phyloP scores from a whole-genome alignment of 1,140 invertebrate species.

The Heliconius hermathena region DNA sequence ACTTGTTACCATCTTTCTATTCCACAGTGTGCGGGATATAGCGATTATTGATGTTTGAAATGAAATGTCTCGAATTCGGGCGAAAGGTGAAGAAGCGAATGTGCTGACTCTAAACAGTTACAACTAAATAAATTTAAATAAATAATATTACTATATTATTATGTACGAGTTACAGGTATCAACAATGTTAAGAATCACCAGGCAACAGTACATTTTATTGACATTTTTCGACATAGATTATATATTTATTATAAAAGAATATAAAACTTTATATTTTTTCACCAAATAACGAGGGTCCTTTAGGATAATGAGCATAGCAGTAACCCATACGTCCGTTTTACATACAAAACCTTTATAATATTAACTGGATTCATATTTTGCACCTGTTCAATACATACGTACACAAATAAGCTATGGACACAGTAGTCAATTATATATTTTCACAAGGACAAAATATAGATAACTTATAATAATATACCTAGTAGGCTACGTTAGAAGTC shows the following conservation, averaged over 20 bases:
- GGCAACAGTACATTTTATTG: neutral
- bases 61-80: too few species aligned
- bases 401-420: neutral
- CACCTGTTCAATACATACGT: neutral
- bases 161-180: neutral
- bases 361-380: neutral
- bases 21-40: too few species aligned
- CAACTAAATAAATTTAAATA: too few species aligned
- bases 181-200: neutral
- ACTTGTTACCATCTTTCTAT: too few species aligned
- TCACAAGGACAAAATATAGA: neutral
- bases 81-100: too few species aligned
- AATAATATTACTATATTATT: neutral
- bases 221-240: neutral
- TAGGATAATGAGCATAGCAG: neutral
- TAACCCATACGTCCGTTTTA: neutral
- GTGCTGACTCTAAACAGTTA: too few species aligned
- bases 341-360: neutral
- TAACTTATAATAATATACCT: neutral
- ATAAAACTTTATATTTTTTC: neutral
- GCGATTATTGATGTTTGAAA: too few species aligned
- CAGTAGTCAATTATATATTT: neutral
- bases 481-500: too few species aligned
- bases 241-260: neutral
- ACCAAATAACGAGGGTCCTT: neutral